Evolutionary conservation across 2,113 vertebrate genomes (phyloP).

Genomic region (Ciconia boyciana): DNA sequence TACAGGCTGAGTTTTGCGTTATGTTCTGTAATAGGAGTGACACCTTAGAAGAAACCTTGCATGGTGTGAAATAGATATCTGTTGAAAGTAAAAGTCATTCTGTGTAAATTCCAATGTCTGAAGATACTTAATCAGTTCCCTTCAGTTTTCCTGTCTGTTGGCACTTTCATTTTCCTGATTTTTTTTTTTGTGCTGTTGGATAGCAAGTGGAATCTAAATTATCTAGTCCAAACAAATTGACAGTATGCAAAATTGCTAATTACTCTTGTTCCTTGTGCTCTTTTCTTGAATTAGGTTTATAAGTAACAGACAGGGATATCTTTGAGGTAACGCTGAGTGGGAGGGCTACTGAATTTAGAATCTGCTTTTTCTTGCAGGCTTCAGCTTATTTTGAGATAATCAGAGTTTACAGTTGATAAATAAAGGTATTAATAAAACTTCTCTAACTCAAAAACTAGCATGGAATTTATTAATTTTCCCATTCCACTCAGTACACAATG

Average conservation of each 20-base stretch:
- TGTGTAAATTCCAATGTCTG: background rate
- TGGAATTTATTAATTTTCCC: background rate
- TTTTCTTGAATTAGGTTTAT: background rate
- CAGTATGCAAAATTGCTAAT: background rate
- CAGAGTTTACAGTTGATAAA: background rate
- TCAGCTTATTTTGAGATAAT: background rate
- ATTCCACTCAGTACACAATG: background rate
- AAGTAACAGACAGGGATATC: background rate
- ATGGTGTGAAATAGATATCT: background rate
- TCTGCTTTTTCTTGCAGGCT: background rate
- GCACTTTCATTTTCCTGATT: background rate
- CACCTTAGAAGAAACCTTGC: background rate
- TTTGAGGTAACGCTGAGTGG: background rate
- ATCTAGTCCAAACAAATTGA: background rate
- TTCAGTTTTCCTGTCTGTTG: background rate
- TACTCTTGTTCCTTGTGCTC: background rate
- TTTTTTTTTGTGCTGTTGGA: background rate
- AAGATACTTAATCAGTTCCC: background rate
- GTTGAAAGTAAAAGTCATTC: background rate
- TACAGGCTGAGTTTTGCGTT: background rate
- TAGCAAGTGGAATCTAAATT: background rate
- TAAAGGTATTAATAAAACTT: background rate
- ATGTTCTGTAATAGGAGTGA: background rate
- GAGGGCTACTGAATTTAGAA: background rate
- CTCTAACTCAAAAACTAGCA: background rate